Conservation (phyloP, 2,113 vertebrate genomes). For the Tragelaphus buxtoni region DNA sequence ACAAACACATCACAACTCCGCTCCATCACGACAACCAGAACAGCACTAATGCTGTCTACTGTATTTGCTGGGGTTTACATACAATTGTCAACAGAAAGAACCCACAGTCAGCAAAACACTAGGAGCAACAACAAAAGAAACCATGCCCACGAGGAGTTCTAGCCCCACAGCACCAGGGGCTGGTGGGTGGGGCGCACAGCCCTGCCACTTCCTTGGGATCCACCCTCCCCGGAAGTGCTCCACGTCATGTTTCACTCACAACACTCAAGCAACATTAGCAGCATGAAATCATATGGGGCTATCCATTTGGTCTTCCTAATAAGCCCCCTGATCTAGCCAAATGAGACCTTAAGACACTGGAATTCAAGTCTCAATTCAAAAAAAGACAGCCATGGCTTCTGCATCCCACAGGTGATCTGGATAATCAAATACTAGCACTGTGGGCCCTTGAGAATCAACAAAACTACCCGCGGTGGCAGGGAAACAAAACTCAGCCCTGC, state of each 20-base stretch:
- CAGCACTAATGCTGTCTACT: not conserved
- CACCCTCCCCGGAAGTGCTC: not conserved
- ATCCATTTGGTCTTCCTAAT: not conserved
- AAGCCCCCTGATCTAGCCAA: not conserved
- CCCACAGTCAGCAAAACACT: not conserved
- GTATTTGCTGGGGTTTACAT: not conserved
- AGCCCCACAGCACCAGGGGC: not conserved
- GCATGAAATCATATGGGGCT: not conserved
- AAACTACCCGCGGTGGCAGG: not conserved
- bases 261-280: not conserved
- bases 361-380: constrained; percentile 16
- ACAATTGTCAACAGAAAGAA: not conserved
- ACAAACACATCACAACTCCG: not conserved
- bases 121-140: not conserved
- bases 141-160: not conserved
- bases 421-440: not conserved
- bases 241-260: not conserved
- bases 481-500: not conserved
- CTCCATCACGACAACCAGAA: not conserved
- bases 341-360: not conserved
- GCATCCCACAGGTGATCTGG: not conserved
- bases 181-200: not conserved
- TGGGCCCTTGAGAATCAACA: not conserved
- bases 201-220: not conserved
- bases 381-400: not conserved